Base-by-base conservation (phyloP, 1,140 invertebrate species). In the Amyelois transitella region DNA sequence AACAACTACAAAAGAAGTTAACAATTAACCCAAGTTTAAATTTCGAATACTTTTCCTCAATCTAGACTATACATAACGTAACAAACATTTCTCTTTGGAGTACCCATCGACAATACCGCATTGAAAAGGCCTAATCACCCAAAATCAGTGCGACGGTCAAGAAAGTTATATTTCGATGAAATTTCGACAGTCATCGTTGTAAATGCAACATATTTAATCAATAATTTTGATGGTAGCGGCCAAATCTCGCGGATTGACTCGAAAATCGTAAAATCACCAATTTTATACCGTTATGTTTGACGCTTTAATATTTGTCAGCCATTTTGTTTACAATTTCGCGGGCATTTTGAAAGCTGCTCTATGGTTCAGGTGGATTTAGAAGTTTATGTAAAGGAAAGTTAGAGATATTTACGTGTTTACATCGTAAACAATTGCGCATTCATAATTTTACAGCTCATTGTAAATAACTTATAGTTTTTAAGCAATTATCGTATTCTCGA, bases 281-380 rank as follows among this genome's bases (percentile, higher is more conserved):
- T 21, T 2, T 19, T n/a, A 19, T 48, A 7, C 45, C 45, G 45
- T 48, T 48, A 48, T 48, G 45, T 48, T 48, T 48, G 45, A 21
- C 45, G n/a, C n/a, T 21, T 48, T 48, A 48, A 48, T 48, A 48
- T 48, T 48, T 48, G 45, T 21, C 19, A 1, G 43, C 43, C 45
- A 48, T 38, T 14, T 38, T 48, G 45, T 48, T 48, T 48, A 48
- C 45, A 21, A 48, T 48, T 48, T 48, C 45, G 45, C 45, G 45
- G 45, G 18, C 6, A 45, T 48, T 48, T 48, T 21, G 45, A 48
- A 48, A 48, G 4, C 44, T 8, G 19, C 19, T 48, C 45, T 48
- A 48, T 48, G 45, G 45, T 48, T 14, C 17, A 38, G 32, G 2
- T 14, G 32, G 32, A 38, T 38, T 14, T 38, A 38, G 25, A 10